These are phyloP conservation scores for Tretioscincus oriximinensis DNA, from an alignment of 2,113 vertebrate genomes.

Conservation along the genomic window DNA sequence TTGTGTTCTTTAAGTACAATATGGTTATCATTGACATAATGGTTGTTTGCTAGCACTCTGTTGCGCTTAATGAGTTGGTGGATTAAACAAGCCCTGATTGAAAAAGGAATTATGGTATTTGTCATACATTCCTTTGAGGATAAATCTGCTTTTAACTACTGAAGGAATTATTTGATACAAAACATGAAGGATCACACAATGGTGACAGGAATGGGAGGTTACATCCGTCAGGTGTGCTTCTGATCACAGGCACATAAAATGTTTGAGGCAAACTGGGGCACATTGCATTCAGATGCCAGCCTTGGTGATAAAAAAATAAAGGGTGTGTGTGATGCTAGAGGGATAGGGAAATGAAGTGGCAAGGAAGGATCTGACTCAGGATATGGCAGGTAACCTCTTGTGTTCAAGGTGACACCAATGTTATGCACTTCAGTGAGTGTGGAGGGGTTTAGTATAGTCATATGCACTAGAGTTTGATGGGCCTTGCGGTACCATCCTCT, in stretches of 20 bases:
- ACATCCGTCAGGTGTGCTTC: conserved; percentile 80
- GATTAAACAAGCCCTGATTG: conserved; percentile 66
- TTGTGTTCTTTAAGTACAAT: conserved; percentile 65
- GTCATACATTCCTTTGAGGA: conserved; percentile 75
- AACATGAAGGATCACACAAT: conserved; percentile 71
- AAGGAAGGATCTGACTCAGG: conserved; percentile 28
- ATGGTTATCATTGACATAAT: conserved; percentile 58
- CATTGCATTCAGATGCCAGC: conserved; percentile 65
- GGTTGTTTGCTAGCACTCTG: conserved; percentile 63
- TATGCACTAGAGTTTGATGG: no score
- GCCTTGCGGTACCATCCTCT: no score
- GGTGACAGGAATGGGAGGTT: conserved; percentile 69
- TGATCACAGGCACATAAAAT: conserved; percentile 72
- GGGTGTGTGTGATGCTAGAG: conserved; percentile 31
- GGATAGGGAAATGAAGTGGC: conserved; percentile 61
- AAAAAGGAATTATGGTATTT: conserved; percentile 73
- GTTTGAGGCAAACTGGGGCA: conserved; percentile 71
- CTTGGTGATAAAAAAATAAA: conserved; percentile 72
- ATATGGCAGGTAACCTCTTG: neutral
- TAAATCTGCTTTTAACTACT: conserved; percentile 67
- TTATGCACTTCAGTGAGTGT: neutral
- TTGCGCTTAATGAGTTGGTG: conserved; percentile 53
- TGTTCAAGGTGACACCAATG: neutral
- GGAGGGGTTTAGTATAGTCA: no score
- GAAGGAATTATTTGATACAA: conserved; percentile 71